Conservation (phyloP, 2,888 invertebrate species). For the Pharmacophagus antenor region DNA sequence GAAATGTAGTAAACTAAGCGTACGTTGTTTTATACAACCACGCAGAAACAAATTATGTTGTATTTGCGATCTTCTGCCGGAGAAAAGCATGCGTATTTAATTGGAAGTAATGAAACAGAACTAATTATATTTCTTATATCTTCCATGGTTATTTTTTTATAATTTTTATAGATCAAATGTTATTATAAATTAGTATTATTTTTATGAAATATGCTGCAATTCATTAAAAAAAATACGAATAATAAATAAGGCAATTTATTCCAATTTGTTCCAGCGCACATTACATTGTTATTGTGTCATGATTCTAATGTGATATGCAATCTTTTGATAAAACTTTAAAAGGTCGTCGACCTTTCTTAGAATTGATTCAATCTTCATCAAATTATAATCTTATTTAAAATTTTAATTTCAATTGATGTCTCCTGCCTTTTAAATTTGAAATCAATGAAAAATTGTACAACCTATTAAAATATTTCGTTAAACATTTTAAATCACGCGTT, state of each 20-base stretch:
- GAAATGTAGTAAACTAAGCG: too few relatives aligned
- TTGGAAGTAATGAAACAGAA: not conserved
- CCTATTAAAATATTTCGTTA: not conserved
- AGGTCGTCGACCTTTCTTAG: conserved; percentile 43
- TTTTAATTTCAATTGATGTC: not conserved
- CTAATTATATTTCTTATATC: not conserved
- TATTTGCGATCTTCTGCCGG: too few relatives aligned
- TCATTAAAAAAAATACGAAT: not conserved
- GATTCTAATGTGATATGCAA: conserved; percentile 39
- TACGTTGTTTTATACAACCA: too few relatives aligned
- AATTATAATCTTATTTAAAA: not conserved
- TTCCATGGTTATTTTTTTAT: not conserved
- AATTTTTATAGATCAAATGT: not conserved
- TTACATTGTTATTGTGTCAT: conserved; percentile 41
- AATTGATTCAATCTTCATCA: conserved; percentile 25
- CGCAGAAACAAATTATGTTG: too few relatives aligned
- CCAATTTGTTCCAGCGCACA: conserved; percentile 38
- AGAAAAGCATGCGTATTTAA: not conserved
- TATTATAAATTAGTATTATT: not conserved
- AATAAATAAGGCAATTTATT: conserved; percentile 26
- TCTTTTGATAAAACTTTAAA: conserved; percentile 42
- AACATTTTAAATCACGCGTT: too few relatives aligned
- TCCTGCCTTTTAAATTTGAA: not conserved
- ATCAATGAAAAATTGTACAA: not conserved
- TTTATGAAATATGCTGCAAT: not conserved